phyloP scores from a whole-genome alignment of 92 coral and sea anemone genomes.

The Epizoanthus scotinus region DNA sequence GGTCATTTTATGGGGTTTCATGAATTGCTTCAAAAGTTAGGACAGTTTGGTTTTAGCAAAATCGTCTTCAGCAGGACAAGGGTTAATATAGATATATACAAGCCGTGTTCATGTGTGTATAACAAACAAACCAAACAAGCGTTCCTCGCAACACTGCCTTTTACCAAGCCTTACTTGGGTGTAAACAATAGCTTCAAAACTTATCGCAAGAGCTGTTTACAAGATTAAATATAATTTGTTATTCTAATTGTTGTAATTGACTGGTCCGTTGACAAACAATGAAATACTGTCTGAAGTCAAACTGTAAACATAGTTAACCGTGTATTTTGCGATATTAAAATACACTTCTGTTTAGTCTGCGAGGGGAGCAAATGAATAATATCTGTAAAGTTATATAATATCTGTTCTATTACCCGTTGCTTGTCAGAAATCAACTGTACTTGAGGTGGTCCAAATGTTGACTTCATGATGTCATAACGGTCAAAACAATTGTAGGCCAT shows the following conservation, averaged over 20 bases:
- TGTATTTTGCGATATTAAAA: background rate
- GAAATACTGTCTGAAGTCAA: background rate
- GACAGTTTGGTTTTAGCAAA: too few relatives aligned
- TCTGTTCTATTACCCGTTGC: background rate
- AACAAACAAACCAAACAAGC: too few relatives aligned
- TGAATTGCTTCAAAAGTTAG: too few relatives aligned
- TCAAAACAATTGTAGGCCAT: constrained; percentile 29
- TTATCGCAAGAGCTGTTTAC: too few relatives aligned
- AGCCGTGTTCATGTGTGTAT: too few relatives aligned
- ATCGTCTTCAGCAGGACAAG: too few relatives aligned
- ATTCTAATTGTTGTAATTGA: background rate
- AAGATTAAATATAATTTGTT: background rate
- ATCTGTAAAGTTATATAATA: background rate
- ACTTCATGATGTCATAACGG: constrained; percentile 35
- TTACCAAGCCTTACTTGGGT: too few relatives aligned
- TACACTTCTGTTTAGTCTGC: background rate
- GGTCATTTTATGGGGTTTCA: too few relatives aligned
- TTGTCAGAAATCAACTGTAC: background rate
- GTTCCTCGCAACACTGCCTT: too few relatives aligned
- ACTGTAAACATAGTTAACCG: too few relatives aligned
- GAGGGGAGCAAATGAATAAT: background rate
- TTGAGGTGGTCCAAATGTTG: constrained; percentile 12
- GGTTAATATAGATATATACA: too few relatives aligned
- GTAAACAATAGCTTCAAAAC: too few relatives aligned
- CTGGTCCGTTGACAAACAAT: constrained; percentile 21